Evolutionary conservation across 2,888 invertebrate species (phyloP).

Genomic region (Spodoptera littoralis): DNA sequence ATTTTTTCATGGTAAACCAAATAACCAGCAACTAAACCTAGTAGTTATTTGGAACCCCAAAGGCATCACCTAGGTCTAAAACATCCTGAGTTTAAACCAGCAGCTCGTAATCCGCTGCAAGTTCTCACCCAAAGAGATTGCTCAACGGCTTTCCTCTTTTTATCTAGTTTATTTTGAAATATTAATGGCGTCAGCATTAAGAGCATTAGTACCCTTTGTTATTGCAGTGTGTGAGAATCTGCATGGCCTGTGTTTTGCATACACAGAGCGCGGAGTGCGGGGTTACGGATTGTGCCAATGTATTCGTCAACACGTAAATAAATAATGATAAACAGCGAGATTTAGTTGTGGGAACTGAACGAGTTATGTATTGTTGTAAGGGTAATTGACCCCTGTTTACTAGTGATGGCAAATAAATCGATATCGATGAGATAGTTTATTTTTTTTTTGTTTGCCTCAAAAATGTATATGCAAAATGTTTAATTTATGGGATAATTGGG

Average conservation of each 20-base stretch:
- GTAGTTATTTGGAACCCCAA: too few species aligned
- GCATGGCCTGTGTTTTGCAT: slow-evolving; percentile 79
- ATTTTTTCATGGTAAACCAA: slow-evolving; percentile 9
- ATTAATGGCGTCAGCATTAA: slow-evolving; percentile 86
- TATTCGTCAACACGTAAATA: slow-evolving; percentile 86
- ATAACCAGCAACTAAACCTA: slow-evolving; percentile 8
- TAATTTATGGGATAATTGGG: too few species aligned
- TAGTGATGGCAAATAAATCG: neutral
- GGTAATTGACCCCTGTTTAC: slow-evolving; percentile 12
- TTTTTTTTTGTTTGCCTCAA: too few species aligned
- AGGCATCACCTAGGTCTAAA: slow-evolving; percentile 10
- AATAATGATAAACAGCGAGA: slow-evolving; percentile 81
- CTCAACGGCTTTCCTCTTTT: slow-evolving; percentile 72
- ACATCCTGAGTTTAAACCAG: slow-evolving; percentile 28
- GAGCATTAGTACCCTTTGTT: slow-evolving; percentile 86
- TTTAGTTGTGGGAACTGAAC: slow-evolving; percentile 35
- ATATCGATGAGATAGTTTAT: too few species aligned
- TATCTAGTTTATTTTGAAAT: slow-evolving; percentile 86
- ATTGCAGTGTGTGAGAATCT: slow-evolving; percentile 78
- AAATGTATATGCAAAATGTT: too few species aligned
- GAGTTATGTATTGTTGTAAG: slow-evolving; percentile 9
- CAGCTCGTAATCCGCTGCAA: slow-evolving; percentile 52
- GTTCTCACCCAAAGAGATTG: slow-evolving; percentile 61
- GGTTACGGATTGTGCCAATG: slow-evolving; percentile 79
- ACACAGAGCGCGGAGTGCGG: slow-evolving; percentile 77